Conservation (phyloP, 2,797 vertebrate species). For the Alauda arvensis region DNA sequence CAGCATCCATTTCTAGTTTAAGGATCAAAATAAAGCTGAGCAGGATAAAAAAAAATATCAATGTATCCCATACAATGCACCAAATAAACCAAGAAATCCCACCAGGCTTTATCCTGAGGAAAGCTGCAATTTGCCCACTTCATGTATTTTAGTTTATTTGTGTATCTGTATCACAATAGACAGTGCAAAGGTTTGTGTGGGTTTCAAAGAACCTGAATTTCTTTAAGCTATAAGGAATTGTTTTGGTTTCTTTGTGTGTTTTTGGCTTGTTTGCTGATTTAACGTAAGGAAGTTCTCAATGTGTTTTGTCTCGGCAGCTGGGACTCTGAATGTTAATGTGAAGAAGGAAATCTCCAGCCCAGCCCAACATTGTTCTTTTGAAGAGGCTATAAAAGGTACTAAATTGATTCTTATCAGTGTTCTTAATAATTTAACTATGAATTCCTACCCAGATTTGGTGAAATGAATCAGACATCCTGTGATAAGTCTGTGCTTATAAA, state of each 20-base stretch:
- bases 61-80: neutral
- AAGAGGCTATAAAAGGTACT: slow-evolving; percentile 92
- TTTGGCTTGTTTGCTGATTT: slow-evolving; percentile 16
- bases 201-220: slow-evolving; percentile 7
- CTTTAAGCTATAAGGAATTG: neutral
- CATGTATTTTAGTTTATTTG: neutral
- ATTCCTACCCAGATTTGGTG: slow-evolving; percentile 12
- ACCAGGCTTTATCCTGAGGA: neutral
- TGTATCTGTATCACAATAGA: neutral
- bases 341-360: slow-evolving; percentile 92
- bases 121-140: neutral
- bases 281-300: slow-evolving; percentile 39
- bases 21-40: neutral
- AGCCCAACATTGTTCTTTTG: slow-evolving; percentile 89
- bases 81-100: neutral
- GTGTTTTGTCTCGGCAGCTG: slow-evolving; percentile 73
- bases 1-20: neutral
- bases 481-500: slow-evolving; percentile 11
- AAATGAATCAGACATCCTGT: slow-evolving; percentile 13
- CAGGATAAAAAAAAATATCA: neutral
- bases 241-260: neutral
- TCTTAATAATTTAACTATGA: slow-evolving; percentile 44
- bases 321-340: slow-evolving; percentile 84
- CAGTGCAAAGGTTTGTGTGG: neutral
- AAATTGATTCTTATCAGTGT: slow-evolving; percentile 59